Evolutionary conservation across 2,888 invertebrate genomes (phyloP).

Genomic region (Polydrusus cervinus): DNA sequence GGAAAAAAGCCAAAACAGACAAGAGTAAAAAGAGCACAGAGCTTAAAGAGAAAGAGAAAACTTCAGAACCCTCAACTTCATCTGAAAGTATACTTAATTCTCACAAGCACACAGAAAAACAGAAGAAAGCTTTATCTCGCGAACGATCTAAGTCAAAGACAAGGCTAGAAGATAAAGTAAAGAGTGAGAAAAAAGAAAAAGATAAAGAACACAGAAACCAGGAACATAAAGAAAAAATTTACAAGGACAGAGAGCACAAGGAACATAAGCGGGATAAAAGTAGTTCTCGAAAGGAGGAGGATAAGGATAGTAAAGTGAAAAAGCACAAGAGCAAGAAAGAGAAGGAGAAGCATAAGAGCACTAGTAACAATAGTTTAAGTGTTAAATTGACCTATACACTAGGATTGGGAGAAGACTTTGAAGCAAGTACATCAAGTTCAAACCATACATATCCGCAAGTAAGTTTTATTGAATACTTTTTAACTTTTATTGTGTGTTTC

Average conservation of each 20-base stretch:
- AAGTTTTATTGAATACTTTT: constrained; percentile 35
- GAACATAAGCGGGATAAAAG: constrained; percentile 48
- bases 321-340: constrained; percentile 35
- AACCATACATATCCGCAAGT: constrained; percentile 63
- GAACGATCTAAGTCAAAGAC: constrained; percentile 45
- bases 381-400: constrained; percentile 35
- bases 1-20: constrained; percentile 45
- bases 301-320: constrained; percentile 31
- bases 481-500: too few relatives aligned
- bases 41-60: constrained; percentile 23
- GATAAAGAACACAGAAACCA: constrained; percentile 40
- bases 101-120: constrained; percentile 23
- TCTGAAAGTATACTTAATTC: constrained; percentile 25
- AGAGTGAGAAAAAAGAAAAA: constrained; percentile 46
- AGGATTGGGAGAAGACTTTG: constrained; percentile 52
- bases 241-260: constrained; percentile 42
- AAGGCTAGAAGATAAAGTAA: constrained; percentile 49
- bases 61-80: constrained; percentile 39
- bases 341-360: constrained; percentile 35
- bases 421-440: constrained; percentile 59
- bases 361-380: constrained; percentile 31
- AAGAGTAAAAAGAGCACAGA: constrained; percentile 9
- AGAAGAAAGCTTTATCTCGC: constrained; percentile 18
- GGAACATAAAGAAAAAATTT: constrained; percentile 39
- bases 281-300: constrained; percentile 45